phyloP scores from a whole-genome alignment of 2,888 invertebrate species.

The Pinctada fucata region DNA sequence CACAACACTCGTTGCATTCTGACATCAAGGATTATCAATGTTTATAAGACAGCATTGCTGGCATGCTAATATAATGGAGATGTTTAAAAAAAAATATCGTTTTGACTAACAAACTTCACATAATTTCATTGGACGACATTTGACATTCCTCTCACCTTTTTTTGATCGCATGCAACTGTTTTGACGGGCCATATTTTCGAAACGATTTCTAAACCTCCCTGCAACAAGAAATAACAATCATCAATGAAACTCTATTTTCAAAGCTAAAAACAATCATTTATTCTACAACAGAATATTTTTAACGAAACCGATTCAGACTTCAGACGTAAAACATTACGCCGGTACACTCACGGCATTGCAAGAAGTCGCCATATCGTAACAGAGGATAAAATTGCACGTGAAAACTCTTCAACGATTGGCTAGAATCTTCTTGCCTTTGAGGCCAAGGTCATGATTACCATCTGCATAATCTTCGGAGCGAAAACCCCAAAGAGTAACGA shows the following conservation, averaged over 20 bases:
- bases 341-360: constrained; percentile 16
- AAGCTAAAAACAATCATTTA: not conserved
- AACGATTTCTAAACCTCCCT: constrained; percentile 44
- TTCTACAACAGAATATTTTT: not conserved
- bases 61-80: not conserved
- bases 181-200: constrained; percentile 60
- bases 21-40: not conserved
- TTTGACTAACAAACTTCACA: too few relatives aligned
- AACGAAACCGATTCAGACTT: not conserved
- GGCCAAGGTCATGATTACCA: not conserved
- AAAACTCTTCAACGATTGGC: not conserved
- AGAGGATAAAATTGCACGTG: not conserved
- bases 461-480: too few relatives aligned
- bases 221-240: constrained; percentile 5
- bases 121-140: too few relatives aligned
- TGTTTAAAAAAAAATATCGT: not conserved
- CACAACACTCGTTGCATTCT: not conserved
- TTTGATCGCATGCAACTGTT: constrained; percentile 25
- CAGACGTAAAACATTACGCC: constrained; percentile 10
- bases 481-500: too few relatives aligned
- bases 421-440: not conserved
- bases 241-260: not conserved
- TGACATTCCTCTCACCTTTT: constrained; percentile 22
- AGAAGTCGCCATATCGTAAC: constrained; percentile 22
- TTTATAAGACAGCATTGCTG: too few relatives aligned